Conservation (phyloP, 2,797 vertebrate species). For the Otus scops region DNA sequence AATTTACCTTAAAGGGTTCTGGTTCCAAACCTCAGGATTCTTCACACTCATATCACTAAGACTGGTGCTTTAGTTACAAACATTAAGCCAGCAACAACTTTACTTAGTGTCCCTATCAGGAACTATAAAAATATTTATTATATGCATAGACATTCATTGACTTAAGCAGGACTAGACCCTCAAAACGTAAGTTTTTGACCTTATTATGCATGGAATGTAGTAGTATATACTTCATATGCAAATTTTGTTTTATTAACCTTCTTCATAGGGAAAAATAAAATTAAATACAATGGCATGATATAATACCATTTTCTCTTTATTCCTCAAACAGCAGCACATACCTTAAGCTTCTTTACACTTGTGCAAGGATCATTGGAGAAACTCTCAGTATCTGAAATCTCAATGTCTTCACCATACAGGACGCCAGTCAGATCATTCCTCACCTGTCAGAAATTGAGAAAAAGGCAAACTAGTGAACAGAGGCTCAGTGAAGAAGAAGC, state of each 20-base stretch:
- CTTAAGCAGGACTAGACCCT: background rate
- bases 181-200: background rate
- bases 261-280: background rate
- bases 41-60: background rate
- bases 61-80: background rate
- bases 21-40: background rate
- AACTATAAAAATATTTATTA: background rate
- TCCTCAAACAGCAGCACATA: conserved; percentile 64
- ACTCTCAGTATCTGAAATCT: conserved; percentile 97
- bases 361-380: conserved; percentile 98
- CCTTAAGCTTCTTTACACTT: conserved; percentile 98
- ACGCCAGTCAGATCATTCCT: conserved; percentile 96
- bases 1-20: background rate
- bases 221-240: background rate
- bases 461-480: conserved; percentile 31
- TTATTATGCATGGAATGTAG: background rate
- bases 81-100: background rate
- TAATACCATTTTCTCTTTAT: background rate
- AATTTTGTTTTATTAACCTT: background rate
- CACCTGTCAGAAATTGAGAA: conserved; percentile 82
- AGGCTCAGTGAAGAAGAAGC: background rate
- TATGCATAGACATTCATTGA: background rate
- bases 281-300: background rate
- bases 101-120: background rate
- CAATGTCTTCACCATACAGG: conserved; percentile 93